A percentile compares a stretch with the other conserved stretches of the same genome.
These are phyloP conservation scores for Poecilus cupreus DNA, from an alignment of 2,888 invertebrate species.

Conservation along the genomic window DNA sequence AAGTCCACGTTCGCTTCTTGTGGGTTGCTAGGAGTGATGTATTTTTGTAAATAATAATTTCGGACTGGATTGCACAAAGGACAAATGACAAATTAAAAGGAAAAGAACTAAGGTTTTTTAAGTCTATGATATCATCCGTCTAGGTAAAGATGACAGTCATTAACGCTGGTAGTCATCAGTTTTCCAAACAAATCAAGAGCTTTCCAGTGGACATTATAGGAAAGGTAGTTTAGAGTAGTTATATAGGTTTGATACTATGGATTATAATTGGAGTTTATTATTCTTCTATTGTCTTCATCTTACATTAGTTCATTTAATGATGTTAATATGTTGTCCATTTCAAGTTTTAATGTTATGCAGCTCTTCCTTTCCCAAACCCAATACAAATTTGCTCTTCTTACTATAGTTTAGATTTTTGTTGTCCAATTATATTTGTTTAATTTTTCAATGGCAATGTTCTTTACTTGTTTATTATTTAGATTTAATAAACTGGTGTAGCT, in stretches of 20 bases:
- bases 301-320: neutral
- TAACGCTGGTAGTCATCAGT: neutral
- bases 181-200: neutral
- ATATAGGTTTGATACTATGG: neutral
- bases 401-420: neutral
- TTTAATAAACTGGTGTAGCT: neutral
- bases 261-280: neutral
- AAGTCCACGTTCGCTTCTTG: neutral
- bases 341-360: neutral
- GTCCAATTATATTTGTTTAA: neutral
- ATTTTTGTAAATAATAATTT: neutral
- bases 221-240: neutral
- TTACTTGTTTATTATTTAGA: slow-evolving; percentile 8
- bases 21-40: neutral
- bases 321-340: neutral
- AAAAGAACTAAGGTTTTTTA: neutral
- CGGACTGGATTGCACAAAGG: neutral
- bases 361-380: neutral
- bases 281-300: neutral
- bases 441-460: neutral
- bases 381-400: neutral
- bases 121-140: neutral
- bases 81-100: neutral
- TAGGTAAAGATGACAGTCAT: neutral
- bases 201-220: neutral